phyloP scores from a whole-genome alignment of 2,113 vertebrate species.

The Pelusios castaneus region DNA sequence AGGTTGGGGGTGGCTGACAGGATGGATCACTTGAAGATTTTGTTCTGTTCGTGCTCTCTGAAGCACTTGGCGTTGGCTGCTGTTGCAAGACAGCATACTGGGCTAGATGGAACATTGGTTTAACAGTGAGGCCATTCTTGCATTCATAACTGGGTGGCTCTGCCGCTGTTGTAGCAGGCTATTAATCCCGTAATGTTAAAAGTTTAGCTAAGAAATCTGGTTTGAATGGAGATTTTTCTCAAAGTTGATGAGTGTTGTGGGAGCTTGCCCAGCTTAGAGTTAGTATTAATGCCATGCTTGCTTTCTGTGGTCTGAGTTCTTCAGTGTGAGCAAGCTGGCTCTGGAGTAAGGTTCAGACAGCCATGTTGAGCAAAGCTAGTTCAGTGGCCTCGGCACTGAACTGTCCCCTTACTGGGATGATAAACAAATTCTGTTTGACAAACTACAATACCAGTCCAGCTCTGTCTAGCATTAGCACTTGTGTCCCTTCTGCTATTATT shows the following conservation, averaged over 20 bases:
- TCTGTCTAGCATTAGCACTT: neutral
- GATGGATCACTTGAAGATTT: no score
- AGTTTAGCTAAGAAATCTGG: neutral
- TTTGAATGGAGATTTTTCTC: neutral
- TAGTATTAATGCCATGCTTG: neutral
- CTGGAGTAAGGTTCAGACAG: neutral
- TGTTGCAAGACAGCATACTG: no score
- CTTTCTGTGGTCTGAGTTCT: neutral
- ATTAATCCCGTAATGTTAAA: neutral
- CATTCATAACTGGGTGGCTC: neutral
- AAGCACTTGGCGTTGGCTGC: no score
- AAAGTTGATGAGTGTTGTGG: neutral
- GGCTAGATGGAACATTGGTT: no score
- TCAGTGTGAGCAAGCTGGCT: neutral
- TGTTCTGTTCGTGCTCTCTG: no score
- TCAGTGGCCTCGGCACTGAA: neutral
- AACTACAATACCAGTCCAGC: neutral
- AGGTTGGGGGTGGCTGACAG: no score
- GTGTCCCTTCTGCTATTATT: neutral
- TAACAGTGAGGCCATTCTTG: no score
- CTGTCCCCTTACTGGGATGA: neutral
- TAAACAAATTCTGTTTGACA: neutral
- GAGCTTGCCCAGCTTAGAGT: neutral
- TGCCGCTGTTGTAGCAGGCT: neutral
- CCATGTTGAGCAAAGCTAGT: neutral